Evolutionary conservation across 2,888 invertebrate species (phyloP).

Genomic region (Nymphalis urticae): DNA sequence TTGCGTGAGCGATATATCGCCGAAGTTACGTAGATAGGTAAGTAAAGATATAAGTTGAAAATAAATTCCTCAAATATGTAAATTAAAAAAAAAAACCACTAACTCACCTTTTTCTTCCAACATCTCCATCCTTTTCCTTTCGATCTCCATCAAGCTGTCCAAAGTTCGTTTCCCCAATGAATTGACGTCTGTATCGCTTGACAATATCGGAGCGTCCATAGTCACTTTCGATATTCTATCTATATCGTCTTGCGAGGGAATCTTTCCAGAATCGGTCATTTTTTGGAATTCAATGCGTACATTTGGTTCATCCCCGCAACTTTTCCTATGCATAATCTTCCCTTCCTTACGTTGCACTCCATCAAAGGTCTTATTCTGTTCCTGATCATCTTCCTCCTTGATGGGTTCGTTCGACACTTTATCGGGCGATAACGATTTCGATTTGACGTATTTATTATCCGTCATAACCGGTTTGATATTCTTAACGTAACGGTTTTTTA

Average conservation of each 20-base stretch:
- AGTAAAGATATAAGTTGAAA: too few relatives aligned
- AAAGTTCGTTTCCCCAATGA: conserved; percentile 89
- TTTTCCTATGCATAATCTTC: conserved; percentile 65
- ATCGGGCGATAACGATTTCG: conserved; percentile 70
- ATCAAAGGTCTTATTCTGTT: conserved; percentile 17
- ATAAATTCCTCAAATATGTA: too few relatives aligned
- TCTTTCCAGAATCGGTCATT: conserved; percentile 68
- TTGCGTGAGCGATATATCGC: too few relatives aligned
- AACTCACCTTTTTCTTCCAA: conserved; percentile 92
- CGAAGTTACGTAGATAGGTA: too few relatives aligned
- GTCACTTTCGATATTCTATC: conserved; percentile 95
- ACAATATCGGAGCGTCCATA: conserved; percentile 88
- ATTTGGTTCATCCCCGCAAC: conserved; percentile 75
- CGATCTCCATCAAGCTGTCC: conserved; percentile 94
- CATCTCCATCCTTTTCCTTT: conserved; percentile 91
- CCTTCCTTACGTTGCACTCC: conserved; percentile 20
- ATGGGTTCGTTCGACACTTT: conserved; percentile 57
- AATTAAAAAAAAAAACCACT: background rate
- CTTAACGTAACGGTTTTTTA: conserved; percentile 70
- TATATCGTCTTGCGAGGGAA: conserved; percentile 92
- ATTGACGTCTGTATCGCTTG: conserved; percentile 84
- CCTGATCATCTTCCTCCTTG: conserved; percentile 51
- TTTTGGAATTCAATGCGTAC: conserved; percentile 58
- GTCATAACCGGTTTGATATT: conserved; percentile 57
- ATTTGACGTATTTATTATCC: conserved; percentile 74